Conservation (phyloP, 2,113 vertebrate species). For the Limanda limanda region DNA sequence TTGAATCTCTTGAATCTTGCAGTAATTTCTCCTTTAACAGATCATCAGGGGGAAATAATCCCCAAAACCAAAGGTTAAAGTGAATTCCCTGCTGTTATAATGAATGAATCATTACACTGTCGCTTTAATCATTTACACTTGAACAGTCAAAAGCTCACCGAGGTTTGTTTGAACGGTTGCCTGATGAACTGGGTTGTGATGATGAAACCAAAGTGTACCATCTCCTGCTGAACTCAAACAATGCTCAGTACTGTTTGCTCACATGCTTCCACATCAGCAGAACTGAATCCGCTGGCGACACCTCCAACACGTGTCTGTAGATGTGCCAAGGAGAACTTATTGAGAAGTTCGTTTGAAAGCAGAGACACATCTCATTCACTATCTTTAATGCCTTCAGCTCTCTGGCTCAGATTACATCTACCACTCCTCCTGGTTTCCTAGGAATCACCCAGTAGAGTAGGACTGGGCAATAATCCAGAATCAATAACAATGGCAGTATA, state of each 20-base stretch:
- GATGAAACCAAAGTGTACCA: background rate
- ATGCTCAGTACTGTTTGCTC: background rate
- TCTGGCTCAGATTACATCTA: background rate
- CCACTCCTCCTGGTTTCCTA: background rate
- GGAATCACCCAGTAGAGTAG: background rate
- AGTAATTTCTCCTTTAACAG: background rate
- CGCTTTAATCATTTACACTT: background rate
- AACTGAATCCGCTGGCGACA: background rate
- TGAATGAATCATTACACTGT: background rate
- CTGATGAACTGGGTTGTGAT: background rate
- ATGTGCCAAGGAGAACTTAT: background rate
- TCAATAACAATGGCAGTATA: constrained; percentile 7
- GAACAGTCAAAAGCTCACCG: background rate
- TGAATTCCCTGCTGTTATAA: background rate
- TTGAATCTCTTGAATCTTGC: no score
- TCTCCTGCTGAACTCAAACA: background rate
- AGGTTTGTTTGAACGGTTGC: background rate
- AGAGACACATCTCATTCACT: background rate
- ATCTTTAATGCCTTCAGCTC: background rate
- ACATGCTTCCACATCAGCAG: background rate
- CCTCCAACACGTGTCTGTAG: background rate
- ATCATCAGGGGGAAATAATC: background rate
- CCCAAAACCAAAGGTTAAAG: background rate
- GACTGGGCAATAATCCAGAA: no score
- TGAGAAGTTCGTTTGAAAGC: background rate